Evolutionary conservation across 2,113 vertebrate species (phyloP).

Genomic region (Rhinolophus sinicus): DNA sequence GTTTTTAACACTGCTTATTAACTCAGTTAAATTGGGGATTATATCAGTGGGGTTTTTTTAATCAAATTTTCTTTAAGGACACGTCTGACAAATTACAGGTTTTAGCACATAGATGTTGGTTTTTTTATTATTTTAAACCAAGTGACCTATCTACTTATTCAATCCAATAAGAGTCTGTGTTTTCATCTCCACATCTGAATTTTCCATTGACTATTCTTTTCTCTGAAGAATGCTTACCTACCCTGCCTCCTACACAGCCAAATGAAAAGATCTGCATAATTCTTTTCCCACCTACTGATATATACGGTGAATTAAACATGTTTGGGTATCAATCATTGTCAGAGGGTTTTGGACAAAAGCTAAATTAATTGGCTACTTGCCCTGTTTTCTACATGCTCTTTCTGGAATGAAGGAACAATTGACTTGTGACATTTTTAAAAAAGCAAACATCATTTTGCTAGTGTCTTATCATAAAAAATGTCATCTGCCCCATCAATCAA

Average conservation of each 20-base stretch:
- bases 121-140: background rate
- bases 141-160: background rate
- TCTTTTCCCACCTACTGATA: background rate
- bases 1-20: background rate
- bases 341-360: background rate
- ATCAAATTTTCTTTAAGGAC: background rate
- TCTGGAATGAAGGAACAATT: background rate
- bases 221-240: no score
- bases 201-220: background rate
- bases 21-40: background rate
- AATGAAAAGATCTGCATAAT: accelerated
- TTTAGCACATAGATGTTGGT: background rate
- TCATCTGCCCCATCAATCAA: background rate
- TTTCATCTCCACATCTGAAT: background rate
- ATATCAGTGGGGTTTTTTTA: background rate
- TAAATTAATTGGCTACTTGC: background rate
- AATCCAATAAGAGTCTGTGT: background rate
- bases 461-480: background rate
- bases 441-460: background rate
- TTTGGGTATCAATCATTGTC: background rate
- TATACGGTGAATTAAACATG: background rate
- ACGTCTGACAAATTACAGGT: background rate
- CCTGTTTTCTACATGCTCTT: background rate
- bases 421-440: background rate
- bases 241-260: background rate